phyloP scores from a whole-genome alignment of 1,140 invertebrate genomes.

The Papilio polytes region DNA sequence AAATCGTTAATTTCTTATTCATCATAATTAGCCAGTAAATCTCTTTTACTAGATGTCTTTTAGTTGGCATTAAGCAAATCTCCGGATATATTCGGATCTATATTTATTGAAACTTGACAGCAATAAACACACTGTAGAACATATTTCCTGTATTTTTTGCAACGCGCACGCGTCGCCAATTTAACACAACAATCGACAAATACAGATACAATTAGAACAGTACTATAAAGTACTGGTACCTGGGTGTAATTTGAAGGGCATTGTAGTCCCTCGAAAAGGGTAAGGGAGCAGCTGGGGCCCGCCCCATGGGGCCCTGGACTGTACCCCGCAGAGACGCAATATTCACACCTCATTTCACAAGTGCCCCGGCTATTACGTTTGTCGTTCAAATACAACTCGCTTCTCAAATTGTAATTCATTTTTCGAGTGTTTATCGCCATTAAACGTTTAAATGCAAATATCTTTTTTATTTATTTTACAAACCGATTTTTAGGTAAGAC shows the following conservation, averaged over 20 bases:
- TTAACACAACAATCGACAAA: slow-evolving; percentile 52
- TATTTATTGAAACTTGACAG: background rate
- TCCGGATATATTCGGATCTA: background rate
- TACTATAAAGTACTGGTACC: slow-evolving; percentile 55
- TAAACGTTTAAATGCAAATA: background rate
- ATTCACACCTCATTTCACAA: slow-evolving; percentile 82
- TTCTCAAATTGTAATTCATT: slow-evolving; percentile 19
- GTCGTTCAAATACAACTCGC: slow-evolving; percentile 55
- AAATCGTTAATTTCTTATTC: too few species aligned
- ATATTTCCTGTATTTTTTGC: slow-evolving; percentile 19
- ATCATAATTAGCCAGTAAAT: too few species aligned
- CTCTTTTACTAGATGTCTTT: too few species aligned
- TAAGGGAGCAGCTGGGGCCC: slow-evolving; percentile 59
- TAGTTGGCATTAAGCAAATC: too few species aligned
- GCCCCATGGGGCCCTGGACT: slow-evolving; percentile 53
- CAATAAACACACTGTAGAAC: background rate
- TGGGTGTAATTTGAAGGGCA: slow-evolving; percentile 62
- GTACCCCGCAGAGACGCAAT: slow-evolving; percentile 72
- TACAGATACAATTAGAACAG: slow-evolving; percentile 51
- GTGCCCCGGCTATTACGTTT: slow-evolving; percentile 69
- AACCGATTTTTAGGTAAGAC: background rate
- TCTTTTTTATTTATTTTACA: background rate
- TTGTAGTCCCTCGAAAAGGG: slow-evolving; percentile 60
- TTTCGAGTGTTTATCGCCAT: slow-evolving; percentile 27
- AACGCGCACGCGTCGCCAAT: slow-evolving; percentile 56